Evolutionary conservation across 2,113 vertebrate species (phyloP).

Genomic region (Amblyornis subalaris): DNA sequence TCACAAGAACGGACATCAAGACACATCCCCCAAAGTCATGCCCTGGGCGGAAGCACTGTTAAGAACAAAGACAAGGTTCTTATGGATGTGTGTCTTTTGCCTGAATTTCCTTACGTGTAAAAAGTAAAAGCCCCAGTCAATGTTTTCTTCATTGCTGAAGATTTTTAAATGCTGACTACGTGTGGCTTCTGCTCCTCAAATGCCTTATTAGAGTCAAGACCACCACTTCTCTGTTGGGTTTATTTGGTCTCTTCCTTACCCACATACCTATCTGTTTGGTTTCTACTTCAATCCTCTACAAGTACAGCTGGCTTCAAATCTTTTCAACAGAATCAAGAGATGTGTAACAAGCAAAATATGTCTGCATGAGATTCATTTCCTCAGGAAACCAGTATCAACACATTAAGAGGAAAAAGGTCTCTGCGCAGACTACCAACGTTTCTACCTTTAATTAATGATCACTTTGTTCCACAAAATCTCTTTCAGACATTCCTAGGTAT

Average conservation of each 20-base stretch:
- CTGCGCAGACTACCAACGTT: not conserved
- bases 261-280: not conserved
- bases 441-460: not conserved
- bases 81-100: not conserved
- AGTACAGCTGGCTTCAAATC: not conserved
- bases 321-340: not conserved
- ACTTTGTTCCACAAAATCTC: not conserved
- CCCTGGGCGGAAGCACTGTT: not conserved
- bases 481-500: not conserved
- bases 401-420: not conserved
- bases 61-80: not conserved
- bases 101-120: not conserved
- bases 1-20: not conserved
- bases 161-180: not conserved
- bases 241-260: not conserved
- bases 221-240: not conserved
- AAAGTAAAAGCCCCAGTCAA: not conserved
- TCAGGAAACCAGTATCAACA: not conserved
- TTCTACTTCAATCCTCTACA: not conserved
- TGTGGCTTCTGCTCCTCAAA: not conserved
- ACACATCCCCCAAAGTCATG: not conserved
- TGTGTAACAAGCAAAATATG: not conserved
- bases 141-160: not conserved
- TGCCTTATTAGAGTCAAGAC: not conserved
- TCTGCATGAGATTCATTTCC: not conserved